Base-by-base conservation (phyloP, 2,113 vertebrate species). In the Lycaon pictus region DNA sequence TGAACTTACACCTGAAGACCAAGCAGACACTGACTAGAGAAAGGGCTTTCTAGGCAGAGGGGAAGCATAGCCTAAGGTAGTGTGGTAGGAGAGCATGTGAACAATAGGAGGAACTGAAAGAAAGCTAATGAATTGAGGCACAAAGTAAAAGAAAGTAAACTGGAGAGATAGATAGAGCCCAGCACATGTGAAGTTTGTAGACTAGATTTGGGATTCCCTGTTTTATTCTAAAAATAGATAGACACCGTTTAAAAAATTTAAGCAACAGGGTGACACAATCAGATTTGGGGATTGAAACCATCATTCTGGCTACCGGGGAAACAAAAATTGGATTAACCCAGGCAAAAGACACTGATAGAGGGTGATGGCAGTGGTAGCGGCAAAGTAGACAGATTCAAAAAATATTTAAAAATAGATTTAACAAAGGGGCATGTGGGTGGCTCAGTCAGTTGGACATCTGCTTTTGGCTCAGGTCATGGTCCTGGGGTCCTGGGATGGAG, bases 181-280 rank as follows among this genome's bases (percentile, higher is more conserved):
- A 79, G 56, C 76, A 43, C 9, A 56, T 16, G 10, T 10, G 35
- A 19, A 6, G 35, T 53, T 23, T 69, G 19, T 32, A 74, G 56
- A 8, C 35, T 74, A 63, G n/a, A 43, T 51, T 51, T 71, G 58
- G 35, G 4, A 65, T 35, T 19, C 19, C 25, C 92, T 67, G 1
- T 43, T 93, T 89, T 55, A 67, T 79, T 74, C 74, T 74, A 77
- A 97, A 90, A 79, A 56, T 60, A 77, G 13, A 81, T 5, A 89
- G 27, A 79, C 81, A 95, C 23, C 10, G 51, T 65, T 91, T 37
- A 10, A 29, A 82, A 82, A 25, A 65, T 35, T 43, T 82, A 92
- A 90, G 48, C 84, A 79, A 83, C 9, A 5, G 25, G 7, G 13
- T 79, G 29, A 88, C 25, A 20, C 5, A 72, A 60, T 80, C 12